Percentiles rank a stretch among this genome's conserved stretches.
Evolutionary conservation across 2,113 vertebrate genomes (phyloP).

Genomic region (Eulemur macaco): DNA sequence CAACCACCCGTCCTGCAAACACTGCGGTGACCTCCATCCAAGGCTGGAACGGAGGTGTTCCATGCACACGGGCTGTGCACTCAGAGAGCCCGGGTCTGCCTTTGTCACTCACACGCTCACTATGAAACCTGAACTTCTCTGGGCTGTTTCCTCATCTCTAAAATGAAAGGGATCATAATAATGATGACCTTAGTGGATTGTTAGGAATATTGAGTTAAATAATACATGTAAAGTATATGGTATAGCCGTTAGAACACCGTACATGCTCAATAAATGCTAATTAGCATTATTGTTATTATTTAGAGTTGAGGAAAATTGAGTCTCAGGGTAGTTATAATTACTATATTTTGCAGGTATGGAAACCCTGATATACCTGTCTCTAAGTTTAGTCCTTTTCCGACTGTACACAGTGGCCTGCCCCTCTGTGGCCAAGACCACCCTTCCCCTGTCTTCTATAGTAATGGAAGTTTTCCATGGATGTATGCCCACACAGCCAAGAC

Average conservation of each 20-base stretch:
- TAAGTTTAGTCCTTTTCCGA: not conserved
- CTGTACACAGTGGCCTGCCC: not conserved
- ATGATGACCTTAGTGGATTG: not conserved
- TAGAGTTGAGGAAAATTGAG: not conserved
- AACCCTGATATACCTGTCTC: not conserved
- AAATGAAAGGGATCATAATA: not conserved
- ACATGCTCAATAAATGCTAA: not conserved
- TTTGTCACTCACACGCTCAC: not conserved
- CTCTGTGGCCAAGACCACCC: not conserved
- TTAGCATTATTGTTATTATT: not conserved
- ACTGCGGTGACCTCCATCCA: fast-evolving
- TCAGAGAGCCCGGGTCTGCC: fast-evolving
- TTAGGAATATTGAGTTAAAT: not conserved
- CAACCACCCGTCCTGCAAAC: no score
- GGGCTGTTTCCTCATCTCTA: not conserved
- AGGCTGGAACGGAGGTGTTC: not conserved
- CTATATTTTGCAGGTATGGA: not conserved
- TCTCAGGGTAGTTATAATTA: not conserved
- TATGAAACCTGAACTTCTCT: not conserved
- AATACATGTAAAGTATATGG: not conserved
- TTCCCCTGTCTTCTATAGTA: not conserved
- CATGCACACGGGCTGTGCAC: not conserved
- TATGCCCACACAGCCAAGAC: not conserved
- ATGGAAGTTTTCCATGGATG: not conserved
- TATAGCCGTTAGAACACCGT: not conserved